A percentile compares a stretch with the other conserved stretches of the same genome.
phyloP scores from a whole-genome alignment of 2,888 invertebrate species.

The Nebria salina region DNA sequence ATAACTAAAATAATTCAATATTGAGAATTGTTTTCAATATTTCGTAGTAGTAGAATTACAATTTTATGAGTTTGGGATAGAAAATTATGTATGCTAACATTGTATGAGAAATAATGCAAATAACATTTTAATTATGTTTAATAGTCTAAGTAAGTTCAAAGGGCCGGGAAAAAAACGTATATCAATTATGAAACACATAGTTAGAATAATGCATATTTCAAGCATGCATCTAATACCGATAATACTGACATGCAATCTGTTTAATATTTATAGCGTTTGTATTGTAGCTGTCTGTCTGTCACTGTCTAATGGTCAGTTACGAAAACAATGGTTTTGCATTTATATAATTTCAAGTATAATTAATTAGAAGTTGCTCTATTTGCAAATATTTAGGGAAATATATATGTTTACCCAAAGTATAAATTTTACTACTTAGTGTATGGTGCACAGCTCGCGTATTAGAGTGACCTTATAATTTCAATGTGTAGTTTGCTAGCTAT shows the following conservation, averaged over 20 bases:
- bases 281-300: conserved; percentile 6
- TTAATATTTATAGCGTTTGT: conserved; percentile 15
- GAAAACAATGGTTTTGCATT: background rate
- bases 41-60: background rate
- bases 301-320: background rate
- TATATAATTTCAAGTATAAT: background rate
- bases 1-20: too few species aligned
- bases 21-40: too few species aligned
- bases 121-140: background rate
- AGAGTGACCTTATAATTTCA: background rate
- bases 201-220: conserved; percentile 15
- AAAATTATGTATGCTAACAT: conserved; percentile 21
- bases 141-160: background rate
- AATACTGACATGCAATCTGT: conserved; percentile 18
- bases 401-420: background rate
- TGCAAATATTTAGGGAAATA: background rate
- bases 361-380: background rate
- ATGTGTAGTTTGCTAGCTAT: background rate
- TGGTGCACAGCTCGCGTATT: background rate
- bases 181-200: background rate
- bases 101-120: background rate
- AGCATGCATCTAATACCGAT: conserved; percentile 15
- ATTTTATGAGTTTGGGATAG: background rate
- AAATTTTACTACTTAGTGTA: background rate
- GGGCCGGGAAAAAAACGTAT: background rate